phyloP scores from a whole-genome alignment of 2,888 invertebrate genomes.

The Cantharis rustica region DNA sequence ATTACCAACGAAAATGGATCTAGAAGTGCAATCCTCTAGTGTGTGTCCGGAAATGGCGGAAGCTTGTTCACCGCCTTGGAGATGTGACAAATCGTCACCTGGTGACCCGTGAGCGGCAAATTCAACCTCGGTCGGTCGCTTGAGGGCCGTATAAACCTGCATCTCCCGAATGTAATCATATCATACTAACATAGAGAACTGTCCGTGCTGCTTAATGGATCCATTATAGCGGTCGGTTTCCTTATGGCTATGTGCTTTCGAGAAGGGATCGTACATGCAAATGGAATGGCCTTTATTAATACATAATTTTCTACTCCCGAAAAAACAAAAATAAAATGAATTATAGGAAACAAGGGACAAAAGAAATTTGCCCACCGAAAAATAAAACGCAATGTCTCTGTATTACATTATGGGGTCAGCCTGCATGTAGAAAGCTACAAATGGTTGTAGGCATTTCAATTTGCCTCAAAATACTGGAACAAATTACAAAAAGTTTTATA shows the following conservation, averaged over 20 bases:
- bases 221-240: slow-evolving; percentile 49
- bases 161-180: slow-evolving; percentile 51
- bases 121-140: slow-evolving; percentile 51
- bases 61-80: slow-evolving; percentile 57
- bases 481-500: slow-evolving; percentile 27
- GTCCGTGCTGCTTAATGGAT: slow-evolving; percentile 49
- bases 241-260: slow-evolving; percentile 46
- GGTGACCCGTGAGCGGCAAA: slow-evolving; percentile 54
- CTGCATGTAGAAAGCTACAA: slow-evolving; percentile 3
- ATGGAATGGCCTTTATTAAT: slow-evolving; percentile 50
- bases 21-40: slow-evolving; percentile 37
- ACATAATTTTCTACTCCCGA: slow-evolving; percentile 43
- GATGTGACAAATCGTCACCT: slow-evolving; percentile 59
- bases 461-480: slow-evolving; percentile 38
- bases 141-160: slow-evolving; percentile 52
- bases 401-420: slow-evolving; percentile 15
- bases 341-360: slow-evolving; percentile 38
- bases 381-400: slow-evolving; percentile 8
- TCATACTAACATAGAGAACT: slow-evolving; percentile 44
- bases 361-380: slow-evolving; percentile 18
- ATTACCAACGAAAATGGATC: slow-evolving; percentile 36
- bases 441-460: slow-evolving; percentile 29
- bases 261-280: slow-evolving; percentile 47
- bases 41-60: slow-evolving; percentile 54
- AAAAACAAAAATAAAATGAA: slow-evolving; percentile 43